Evolutionary conservation across 2,797 vertebrate species (phyloP).

Genomic region (Etheostoma perlongum): DNA sequence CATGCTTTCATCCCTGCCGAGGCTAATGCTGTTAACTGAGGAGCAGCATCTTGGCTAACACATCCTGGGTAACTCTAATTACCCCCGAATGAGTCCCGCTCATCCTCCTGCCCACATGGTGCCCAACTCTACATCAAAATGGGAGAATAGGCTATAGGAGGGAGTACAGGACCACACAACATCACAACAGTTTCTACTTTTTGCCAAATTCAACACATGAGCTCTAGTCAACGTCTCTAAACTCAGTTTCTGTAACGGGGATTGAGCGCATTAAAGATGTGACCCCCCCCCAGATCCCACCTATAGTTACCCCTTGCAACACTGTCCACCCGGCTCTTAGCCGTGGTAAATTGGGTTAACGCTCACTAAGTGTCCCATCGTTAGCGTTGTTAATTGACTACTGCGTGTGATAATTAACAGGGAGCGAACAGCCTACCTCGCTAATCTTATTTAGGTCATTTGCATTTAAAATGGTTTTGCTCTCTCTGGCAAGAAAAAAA

Average conservation of each 20-base stretch:
- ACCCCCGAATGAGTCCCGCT: slow-evolving; percentile 60
- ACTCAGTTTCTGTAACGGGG: slow-evolving; percentile 30
- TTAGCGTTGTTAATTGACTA: slow-evolving; percentile 85
- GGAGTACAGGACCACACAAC: slow-evolving; percentile 1
- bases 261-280: slow-evolving; percentile 34
- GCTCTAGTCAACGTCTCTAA: slow-evolving; percentile 6
- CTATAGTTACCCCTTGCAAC: slow-evolving; percentile 66
- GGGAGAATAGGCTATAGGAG: not conserved
- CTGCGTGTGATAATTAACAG: slow-evolving; percentile 85
- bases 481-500: slow-evolving; percentile 68
- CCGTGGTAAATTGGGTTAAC: slow-evolving; percentile 82
- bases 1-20: slow-evolving; percentile 59
- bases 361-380: slow-evolving; percentile 83
- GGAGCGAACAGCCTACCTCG: slow-evolving; percentile 79
- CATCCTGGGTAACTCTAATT: slow-evolving; percentile 60
- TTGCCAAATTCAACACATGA: slow-evolving; percentile 17
- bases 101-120: slow-evolving; percentile 54
- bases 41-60: slow-evolving; percentile 67
- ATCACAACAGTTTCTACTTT: slow-evolving; percentile 13
- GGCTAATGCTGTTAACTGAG: slow-evolving; percentile 74
- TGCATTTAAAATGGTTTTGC: slow-evolving; percentile 85
- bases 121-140: slow-evolving; percentile 23
- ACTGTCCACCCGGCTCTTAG: slow-evolving; percentile 69
- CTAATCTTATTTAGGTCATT: slow-evolving; percentile 86
- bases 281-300: slow-evolving; percentile 45